Percentiles rank a stretch among this genome's conserved stretches.
phyloP scores from a whole-genome alignment of 2,797 vertebrate genomes.

The Esox lucius region DNA sequence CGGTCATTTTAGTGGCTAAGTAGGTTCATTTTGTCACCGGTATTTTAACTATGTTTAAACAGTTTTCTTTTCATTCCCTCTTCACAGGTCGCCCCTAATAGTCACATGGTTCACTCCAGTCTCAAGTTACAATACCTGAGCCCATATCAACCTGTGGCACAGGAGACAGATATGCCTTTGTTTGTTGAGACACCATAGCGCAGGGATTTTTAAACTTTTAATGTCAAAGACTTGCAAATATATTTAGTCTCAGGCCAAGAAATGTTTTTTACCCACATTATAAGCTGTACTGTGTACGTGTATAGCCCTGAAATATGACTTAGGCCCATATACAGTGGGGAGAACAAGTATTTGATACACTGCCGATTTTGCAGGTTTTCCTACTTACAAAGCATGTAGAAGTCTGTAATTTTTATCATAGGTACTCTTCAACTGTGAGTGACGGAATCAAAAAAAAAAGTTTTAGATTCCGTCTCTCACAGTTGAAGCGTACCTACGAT shows the following conservation, averaged over 20 bases:
- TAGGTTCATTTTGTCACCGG: conserved; percentile 14
- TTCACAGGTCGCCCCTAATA: conserved; percentile 57
- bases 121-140: conserved; percentile 80
- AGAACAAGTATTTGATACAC: no score
- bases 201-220: no score
- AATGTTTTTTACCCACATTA: conserved; percentile 21
- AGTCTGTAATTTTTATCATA: no score
- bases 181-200: conserved; percentile 27
- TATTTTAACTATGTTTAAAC: conserved; percentile 58
- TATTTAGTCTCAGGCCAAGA: neutral
- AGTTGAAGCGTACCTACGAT: no score
- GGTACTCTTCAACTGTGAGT: no score
- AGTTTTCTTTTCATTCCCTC: conserved; percentile 31
- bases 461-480: no score
- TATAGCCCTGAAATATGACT: no score
- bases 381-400: no score
- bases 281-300: neutral
- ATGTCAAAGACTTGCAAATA: no score
- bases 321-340: no score
- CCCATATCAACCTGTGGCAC: conserved; percentile 67
- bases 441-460: no score
- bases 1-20: neutral
- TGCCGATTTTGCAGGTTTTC: no score
- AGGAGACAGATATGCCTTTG: conserved; percentile 72
- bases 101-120: conserved; percentile 74